Evolutionary conservation across 2,113 vertebrate genomes (phyloP), one percentile per base, ranked within the genome.

Genomic region (Condylura cristata): DNA sequence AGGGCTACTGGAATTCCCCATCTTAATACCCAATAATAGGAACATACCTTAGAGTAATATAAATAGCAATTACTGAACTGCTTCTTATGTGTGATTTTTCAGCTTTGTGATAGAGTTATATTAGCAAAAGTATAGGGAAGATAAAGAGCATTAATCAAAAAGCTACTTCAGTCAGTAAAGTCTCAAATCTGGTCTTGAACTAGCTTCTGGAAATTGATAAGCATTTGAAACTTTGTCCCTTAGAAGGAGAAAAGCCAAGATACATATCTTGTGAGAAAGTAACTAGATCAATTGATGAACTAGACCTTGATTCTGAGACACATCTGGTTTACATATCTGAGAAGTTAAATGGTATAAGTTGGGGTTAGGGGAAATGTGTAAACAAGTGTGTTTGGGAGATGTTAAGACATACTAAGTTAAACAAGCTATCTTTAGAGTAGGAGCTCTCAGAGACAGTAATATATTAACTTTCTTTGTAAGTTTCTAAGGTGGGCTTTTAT

Each of bases 41-140:
- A 93, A 91, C 6, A 74, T 13, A 53, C 44, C 10, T 91, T 86
- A 68, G 41, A 85, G 3, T 30, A 39, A 2, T 76, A 26, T 92
- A 34, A 82, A 53, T 34, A 60, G 6, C 37, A 83, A 60, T 95
- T 93, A 63, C 44, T 82, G 12, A 78, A 82, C 61, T 78, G 18
- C 72, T 78, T 88, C 72, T 75, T 56, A 22, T 12, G 11, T 63
- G 58, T 86, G 13, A 32, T 89, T 84, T 82, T 82, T 84, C 74
- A 91, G 34, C 22, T 2, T 94, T 0, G 0, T 72, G 5, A 44
- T 68, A 8, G 41, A 6, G 44, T n/a, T n/a, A 95, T 34, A 28
- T 83, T 93, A 92, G 51, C 41, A 72, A 95, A 48, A 87, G 86
- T 24, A 75, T 14, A 56, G 53, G 16, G 79, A 34, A 92, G 46